Base-by-base conservation (phyloP, 2,113 vertebrate genomes). In the Nothobranchius furzeri region DNA sequence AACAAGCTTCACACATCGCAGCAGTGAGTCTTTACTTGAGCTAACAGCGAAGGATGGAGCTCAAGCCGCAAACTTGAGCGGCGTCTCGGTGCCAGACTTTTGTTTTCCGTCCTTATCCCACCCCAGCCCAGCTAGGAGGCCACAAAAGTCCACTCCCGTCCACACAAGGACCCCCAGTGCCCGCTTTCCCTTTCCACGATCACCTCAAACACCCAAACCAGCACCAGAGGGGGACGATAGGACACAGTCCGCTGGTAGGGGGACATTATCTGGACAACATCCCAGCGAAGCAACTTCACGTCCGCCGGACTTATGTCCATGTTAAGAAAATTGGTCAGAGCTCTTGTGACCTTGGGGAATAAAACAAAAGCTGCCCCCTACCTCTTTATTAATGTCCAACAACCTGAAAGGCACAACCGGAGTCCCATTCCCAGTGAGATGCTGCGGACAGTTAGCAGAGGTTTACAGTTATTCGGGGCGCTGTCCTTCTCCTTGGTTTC, bases 401-500 rank as follows among this genome's bases (percentile, higher is more conserved):
- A 40, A 10, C 46, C 60, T 75, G 52, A 35, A 70, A 67, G 42
- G 30, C 0, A 40, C 3, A 68, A 49, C 68, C 61, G 12, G 14
- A 4, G 51, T 63, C 81, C 82, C 87, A 89, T 89, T 66, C 76
- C 76, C 78, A 56, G 14, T 46, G 20, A 84, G 81, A 62, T 78
- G 78, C 75, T 74, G 62, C 57, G 12, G 57, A 42, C 78, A 67
- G 64, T 79, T 74, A 4, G 57, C 60, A 51, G 65, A 81, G 78
- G 77, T 80, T 83, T 68, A 72, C 76, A 70, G 81, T 87, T 88
- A 82, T 90, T 86, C 81, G 80, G 90, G 90, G 90, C 90, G 90
- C 90, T 91, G 90, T 88, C 90, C 87, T 83, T 88, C 88, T 87
- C 83, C 83, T 72, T 47, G 87, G 85, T 89, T 87, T 91, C 88